phyloP scores from a whole-genome alignment of 2,113 vertebrate genomes.

The Castor canadensis region DNA sequence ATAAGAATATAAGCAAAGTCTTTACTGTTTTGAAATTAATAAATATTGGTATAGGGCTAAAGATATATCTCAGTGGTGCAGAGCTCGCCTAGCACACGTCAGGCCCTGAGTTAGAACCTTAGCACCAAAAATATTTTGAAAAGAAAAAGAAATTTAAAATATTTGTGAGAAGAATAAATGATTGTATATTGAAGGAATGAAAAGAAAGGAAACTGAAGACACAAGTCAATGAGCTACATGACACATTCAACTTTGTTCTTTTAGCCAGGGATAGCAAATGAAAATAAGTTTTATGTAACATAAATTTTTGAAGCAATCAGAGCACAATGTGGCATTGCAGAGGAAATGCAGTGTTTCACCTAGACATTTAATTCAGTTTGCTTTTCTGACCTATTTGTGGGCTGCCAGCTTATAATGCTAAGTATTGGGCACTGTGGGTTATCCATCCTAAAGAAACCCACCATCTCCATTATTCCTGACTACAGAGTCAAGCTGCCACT shows the following conservation, averaged over 20 bases:
- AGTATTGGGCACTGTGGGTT: background rate
- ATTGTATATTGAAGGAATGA: background rate
- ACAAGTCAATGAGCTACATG: background rate
- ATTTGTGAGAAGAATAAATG: background rate
- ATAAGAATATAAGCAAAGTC: background rate
- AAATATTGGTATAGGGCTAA: background rate
- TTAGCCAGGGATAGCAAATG: background rate
- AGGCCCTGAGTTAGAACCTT: background rate
- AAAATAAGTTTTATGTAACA: background rate
- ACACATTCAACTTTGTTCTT: background rate
- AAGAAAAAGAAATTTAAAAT: background rate
- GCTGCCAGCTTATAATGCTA: background rate
- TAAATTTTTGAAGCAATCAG: background rate
- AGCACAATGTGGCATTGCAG: background rate
- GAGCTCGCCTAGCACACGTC: background rate
- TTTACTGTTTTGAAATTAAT: background rate
- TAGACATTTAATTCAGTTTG: background rate
- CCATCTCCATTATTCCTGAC: background rate
- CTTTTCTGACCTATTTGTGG: background rate
- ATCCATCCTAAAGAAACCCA: background rate
- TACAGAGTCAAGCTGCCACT: background rate
- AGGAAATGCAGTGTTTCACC: background rate
- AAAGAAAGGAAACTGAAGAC: background rate
- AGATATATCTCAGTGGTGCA: background rate
- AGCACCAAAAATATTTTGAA: background rate